Evolutionary conservation across 1,140 invertebrate genomes (phyloP).

Genomic region (Drosophila truncata): DNA sequence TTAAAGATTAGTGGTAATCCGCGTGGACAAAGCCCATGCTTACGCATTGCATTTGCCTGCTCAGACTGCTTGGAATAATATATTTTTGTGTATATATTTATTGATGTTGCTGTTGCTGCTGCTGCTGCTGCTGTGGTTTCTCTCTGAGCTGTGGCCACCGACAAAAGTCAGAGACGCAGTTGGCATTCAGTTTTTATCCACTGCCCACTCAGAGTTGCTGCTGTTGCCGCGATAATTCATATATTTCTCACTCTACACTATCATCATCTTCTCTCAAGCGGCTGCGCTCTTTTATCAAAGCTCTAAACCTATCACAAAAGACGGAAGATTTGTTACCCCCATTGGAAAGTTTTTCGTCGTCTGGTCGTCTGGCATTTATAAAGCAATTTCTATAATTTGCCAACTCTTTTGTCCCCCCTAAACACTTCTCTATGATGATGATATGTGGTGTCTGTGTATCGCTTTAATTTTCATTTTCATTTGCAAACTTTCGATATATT

Average conservation of each 20-base stretch:
- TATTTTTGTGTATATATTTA: conserved; percentile 12
- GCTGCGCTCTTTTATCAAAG: conserved; percentile 37
- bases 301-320: conserved; percentile 41
- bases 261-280: conserved; percentile 17
- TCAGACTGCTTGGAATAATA: conserved; percentile 6
- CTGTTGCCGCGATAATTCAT: conserved; percentile 17
- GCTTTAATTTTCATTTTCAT: conserved; percentile 44
- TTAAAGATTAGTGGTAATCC: conserved; percentile 7
- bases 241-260: conserved; percentile 21
- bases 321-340: conserved; percentile 20
- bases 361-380: conserved; percentile 32
- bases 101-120: conserved; percentile 34
- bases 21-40: conserved; percentile 25
- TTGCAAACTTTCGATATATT: conserved; percentile 50
- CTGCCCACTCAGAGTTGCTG: conserved; percentile 32
- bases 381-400: conserved; percentile 67
- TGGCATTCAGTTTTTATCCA: conserved; percentile 55
- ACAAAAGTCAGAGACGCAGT: conserved; percentile 37
- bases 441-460: no score
- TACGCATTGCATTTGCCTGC: conserved; percentile 65
- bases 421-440: not conserved
- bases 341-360: conserved; percentile 55
- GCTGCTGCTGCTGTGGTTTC: conserved; percentile 24
- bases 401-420: conserved; percentile 39
- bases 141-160: conserved; percentile 16